phyloP scores from a whole-genome alignment of 2,797 vertebrate species.

The Uromys caudimaculatus region DNA sequence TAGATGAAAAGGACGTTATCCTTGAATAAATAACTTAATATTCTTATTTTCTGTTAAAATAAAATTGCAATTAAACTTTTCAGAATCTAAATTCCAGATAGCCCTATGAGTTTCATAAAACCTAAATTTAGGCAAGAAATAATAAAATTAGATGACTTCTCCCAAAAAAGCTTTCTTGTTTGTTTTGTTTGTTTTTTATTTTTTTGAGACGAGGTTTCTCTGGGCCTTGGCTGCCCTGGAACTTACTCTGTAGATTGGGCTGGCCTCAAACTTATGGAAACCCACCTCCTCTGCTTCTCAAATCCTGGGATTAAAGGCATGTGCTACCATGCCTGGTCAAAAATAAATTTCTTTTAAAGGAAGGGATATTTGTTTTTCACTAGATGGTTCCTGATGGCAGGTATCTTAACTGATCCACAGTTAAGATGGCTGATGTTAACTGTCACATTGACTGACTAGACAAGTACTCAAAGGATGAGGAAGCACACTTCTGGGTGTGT shows the following conservation, averaged over 20 bases:
- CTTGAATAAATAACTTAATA: background rate
- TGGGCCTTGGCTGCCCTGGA: background rate
- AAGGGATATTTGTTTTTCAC: background rate
- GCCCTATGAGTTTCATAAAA: background rate
- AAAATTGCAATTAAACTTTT: background rate
- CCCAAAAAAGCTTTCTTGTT: background rate
- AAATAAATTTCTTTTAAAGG: background rate
- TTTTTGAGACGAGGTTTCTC: background rate
- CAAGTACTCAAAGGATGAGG: too few species aligned
- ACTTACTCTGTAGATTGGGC: background rate
- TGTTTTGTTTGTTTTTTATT: background rate
- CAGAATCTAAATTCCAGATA: background rate
- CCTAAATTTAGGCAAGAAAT: background rate
- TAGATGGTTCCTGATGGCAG: background rate
- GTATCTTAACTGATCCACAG: background rate
- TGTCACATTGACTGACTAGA: background rate
- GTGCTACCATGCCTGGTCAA: background rate
- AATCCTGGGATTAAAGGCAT: background rate
- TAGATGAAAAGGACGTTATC: background rate
- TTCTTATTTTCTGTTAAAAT: background rate
- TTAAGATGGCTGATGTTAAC: background rate
- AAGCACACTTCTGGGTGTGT: background rate
- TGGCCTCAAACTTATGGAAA: background rate
- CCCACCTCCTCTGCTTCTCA: background rate
- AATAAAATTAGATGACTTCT: slow-evolving; percentile 21